Base-by-base conservation (phyloP, 2,797 vertebrate genomes). In the Peromyscus attwateri region DNA sequence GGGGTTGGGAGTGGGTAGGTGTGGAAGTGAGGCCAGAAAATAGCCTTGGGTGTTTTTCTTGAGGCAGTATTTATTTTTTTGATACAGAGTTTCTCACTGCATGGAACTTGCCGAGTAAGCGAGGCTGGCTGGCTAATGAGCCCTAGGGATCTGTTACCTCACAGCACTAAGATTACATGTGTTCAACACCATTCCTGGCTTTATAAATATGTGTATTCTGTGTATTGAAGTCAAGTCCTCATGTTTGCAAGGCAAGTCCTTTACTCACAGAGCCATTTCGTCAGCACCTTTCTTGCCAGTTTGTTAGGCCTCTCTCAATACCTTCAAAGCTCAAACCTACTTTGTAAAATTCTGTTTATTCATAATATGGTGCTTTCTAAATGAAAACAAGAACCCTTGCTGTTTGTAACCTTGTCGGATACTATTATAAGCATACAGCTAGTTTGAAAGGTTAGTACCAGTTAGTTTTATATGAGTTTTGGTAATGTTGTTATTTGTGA, bases 401-500 rank as follows among this genome's bases (percentile, higher is more conserved):
- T 89, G 66, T 29, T 92, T 94, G n/a, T 10, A 96, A 40, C 80
- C 71, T 87, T 89, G 66, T 83, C 70, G 37, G 55, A 17, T 89
- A 70, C 57, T 75, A 17, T 46, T 62, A 27, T 0, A 73, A 40
- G 21, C 34, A 34, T 81, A n/a, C 6, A 82, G 62, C 8, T 68
- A 25, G 27, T 89, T 81, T 70, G 87, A 71, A 55, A 60, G 27
- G 90, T 60, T 95, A 75, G n/a, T 92, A 46, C 29, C 49, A 91
- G 4, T 62, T 95, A 40, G 9, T 87, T 71, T 37, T 84, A 52
- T 13, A 31, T 66, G 17, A 6, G 4, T 95, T 27, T 88, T 88
- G 43, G 43, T 95, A 79, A 97, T 91, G 29, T 7, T 93, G 7
- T 96, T 93, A 31, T 60, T 96, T 96, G 60, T 96, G 75, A 10